Evolutionary conservation across 2,113 vertebrate genomes (phyloP), one percentile per base, ranked within the genome.

Genomic region (Sarotherodon lohbergeri): DNA sequence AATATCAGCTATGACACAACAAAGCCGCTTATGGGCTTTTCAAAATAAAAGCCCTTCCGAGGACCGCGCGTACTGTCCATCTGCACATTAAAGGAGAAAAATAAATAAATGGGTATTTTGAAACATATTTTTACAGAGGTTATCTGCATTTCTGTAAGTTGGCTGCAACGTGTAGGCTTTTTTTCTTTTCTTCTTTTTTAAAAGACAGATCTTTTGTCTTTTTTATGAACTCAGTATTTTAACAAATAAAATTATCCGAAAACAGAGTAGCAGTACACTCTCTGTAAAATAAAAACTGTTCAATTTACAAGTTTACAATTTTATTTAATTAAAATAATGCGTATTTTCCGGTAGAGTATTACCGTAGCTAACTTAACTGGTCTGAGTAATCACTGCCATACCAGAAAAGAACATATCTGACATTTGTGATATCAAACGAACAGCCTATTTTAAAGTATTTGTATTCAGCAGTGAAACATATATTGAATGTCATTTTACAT

Each of bases 41-140:
- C 84, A 91, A 79, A 92, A 89, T 94, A 92, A 94, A 90, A 90
- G 41, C 48, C 0, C 8, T 61, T 50, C 78, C 84, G 13, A 24
- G 1, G 5, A 19, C 19, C 13, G 29, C 22, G 4, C 9, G 43
- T 36, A 12, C 11, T 10, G 19, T 16, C 32, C 63, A 27, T 9
- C 66, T 4, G 43, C 9, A 19, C 46, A 12, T 8, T 12, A n/a
- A 13, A 13, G 16, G 16, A 32, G 27, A 12, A 46, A 50, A 48
- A 22, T 22, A 2, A 57, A 32, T 24, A 48, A 29, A 78, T 8
- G 27, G 16, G 27, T 17, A 8, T 32, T 32, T 19, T 11, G 43
- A 78, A 52, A 52, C 27, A 4, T n/a, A 34, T 52, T 78, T 7
- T 50, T 32, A 52, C 10, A n/a, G 24, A 2, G 24, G 46, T 52